Conservation (phyloP, 53 echinoderm and acorn worm genomes). For the Astropecten irregularis region DNA sequence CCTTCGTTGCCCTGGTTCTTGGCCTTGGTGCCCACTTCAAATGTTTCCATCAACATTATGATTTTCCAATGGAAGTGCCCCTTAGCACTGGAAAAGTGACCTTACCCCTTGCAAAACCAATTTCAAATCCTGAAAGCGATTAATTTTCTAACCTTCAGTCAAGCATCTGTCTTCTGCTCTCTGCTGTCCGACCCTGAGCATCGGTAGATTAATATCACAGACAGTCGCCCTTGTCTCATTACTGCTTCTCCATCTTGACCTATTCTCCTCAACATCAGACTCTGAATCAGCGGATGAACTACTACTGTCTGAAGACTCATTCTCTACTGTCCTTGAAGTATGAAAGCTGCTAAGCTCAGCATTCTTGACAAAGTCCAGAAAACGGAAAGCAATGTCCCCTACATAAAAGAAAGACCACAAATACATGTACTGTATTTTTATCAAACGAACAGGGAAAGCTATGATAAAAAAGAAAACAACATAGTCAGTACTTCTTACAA, state of each 20-base stretch:
- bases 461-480: not conserved
- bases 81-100: too few species aligned
- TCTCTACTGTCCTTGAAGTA: slow-evolving; percentile 1
- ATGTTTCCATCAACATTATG: too few species aligned
- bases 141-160: slow-evolving; percentile 21
- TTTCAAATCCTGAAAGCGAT: too few species aligned
- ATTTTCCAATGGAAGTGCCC: too few species aligned
- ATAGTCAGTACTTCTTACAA: not conserved
- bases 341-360: slow-evolving; percentile 16
- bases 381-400: slow-evolving; percentile 97
- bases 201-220: slow-evolving; percentile 86
- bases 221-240: slow-evolving; percentile 64
- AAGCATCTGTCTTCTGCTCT: slow-evolving; percentile 77
- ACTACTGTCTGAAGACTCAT: not conserved
- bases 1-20: too few species aligned
- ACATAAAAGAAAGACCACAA: not conserved
- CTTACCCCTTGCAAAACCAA: too few species aligned
- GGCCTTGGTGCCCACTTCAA: too few species aligned
- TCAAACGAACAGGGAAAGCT: not conserved
- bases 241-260: slow-evolving; percentile 9
- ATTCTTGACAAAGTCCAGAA: slow-evolving; percentile 70
- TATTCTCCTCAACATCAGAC: not conserved
- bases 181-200: slow-evolving; percentile 86
- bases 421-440: too few species aligned
- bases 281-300: slow-evolving; percentile 2